Evolutionary conservation across 1,140 invertebrate genomes (phyloP).

Genomic region (Mycetomoellerius zeteki): DNA sequence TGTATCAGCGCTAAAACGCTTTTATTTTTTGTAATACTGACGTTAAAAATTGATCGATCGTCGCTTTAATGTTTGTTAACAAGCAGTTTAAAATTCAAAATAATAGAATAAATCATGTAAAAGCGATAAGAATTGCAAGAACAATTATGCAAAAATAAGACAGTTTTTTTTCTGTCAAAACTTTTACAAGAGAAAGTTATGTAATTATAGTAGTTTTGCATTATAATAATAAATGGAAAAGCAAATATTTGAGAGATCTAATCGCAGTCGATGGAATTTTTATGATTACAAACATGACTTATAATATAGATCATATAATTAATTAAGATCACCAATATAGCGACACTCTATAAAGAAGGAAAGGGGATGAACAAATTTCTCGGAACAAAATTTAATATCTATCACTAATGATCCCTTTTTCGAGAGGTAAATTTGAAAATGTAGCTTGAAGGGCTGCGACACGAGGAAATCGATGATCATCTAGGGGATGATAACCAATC

Average conservation of each 20-base stretch:
- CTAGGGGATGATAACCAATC: constrained; percentile 22
- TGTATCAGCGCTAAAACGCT: not conserved
- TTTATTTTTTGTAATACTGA: not conserved
- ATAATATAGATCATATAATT: not conserved
- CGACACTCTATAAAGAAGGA: not conserved
- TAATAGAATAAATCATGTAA: not conserved
- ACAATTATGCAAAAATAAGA: not conserved
- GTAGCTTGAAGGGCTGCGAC: not conserved
- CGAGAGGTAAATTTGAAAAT: constrained; percentile 24
- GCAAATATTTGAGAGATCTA: not conserved
- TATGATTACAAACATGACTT: not conserved
- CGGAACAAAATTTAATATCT: constrained; percentile 16
- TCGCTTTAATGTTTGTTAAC: not conserved
- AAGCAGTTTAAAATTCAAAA: not conserved
- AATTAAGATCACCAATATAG: not conserved
- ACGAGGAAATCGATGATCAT: constrained; percentile 32
- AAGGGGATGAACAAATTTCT: no score
- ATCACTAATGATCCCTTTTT: constrained; percentile 15
- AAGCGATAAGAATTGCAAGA: not conserved
- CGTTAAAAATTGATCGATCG: constrained; percentile 35
- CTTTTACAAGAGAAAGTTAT: not conserved
- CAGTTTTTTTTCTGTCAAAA: not conserved
- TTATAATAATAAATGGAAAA: not conserved
- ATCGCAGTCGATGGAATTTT: not conserved
- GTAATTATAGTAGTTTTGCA: constrained; percentile 12